phyloP scores from a whole-genome alignment of 2,797 vertebrate genomes.

The Eutrigla gurnardus region DNA sequence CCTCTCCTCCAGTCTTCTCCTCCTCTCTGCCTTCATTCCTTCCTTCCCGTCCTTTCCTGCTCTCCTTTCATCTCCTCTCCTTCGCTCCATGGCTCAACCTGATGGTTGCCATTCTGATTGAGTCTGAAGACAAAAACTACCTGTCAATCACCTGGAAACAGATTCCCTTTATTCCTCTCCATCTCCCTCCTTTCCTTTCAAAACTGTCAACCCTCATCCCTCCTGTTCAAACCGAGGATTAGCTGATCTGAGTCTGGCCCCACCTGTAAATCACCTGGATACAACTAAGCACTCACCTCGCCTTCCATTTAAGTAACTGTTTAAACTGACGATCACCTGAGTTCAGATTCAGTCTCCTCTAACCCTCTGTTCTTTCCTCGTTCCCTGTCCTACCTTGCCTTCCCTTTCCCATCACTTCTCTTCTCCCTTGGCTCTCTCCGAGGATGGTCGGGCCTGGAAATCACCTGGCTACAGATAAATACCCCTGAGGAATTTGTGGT shows the following conservation, averaged over 20 bases:
- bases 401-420: background rate
- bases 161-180: background rate
- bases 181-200: background rate
- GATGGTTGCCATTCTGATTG: background rate
- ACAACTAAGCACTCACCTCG: slow-evolving; percentile 1
- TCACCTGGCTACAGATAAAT: slow-evolving; percentile 84
- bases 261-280: background rate
- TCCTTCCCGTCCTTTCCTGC: background rate
- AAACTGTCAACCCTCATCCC: no score
- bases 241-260: background rate
- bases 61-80: background rate
- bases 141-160: background rate
- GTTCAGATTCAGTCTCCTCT: slow-evolving; percentile 1
- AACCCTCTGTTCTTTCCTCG: background rate
- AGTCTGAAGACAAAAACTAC: background rate
- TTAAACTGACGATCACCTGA: slow-evolving; percentile 11
- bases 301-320: background rate
- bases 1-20: background rate
- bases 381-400: slow-evolving; percentile 20
- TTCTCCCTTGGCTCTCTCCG: slow-evolving; percentile 35
- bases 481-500: slow-evolving; percentile 79
- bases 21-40: background rate
- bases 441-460: slow-evolving; percentile 68
- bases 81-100: background rate
- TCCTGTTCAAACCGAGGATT: no score